phyloP scores from a whole-genome alignment of 2,797 vertebrate genomes.

The Diglossa cyanea region DNA sequence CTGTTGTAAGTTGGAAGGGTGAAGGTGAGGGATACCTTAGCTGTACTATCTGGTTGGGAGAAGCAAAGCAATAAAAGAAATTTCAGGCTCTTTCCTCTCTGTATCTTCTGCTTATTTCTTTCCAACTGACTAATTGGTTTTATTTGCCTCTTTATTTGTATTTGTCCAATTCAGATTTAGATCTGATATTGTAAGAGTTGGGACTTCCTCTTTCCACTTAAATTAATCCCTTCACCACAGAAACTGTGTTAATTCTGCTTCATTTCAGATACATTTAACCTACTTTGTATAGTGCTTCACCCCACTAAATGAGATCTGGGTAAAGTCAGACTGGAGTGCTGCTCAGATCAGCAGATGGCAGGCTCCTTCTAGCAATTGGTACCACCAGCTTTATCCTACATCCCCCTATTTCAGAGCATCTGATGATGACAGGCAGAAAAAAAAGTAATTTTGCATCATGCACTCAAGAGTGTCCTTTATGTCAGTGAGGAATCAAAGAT shows the following conservation, averaged over 20 bases:
- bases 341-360: slow-evolving; percentile 66
- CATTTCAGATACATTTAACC: neutral
- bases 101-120: neutral
- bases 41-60: neutral
- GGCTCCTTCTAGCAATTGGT: slow-evolving; percentile 63
- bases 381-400: slow-evolving; percentile 15
- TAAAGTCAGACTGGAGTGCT: neutral
- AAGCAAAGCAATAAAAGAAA: neutral
- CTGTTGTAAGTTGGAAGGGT: neutral
- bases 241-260: neutral
- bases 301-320: neutral
- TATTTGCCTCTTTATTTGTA: neutral
- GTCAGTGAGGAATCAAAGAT: neutral
- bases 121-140: neutral
- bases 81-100: neutral
- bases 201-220: slow-evolving; percentile 31
- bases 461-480: neutral
- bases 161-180: neutral
- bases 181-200: neutral
- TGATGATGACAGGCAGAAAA: slow-evolving; percentile 28
- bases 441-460: neutral
- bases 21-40: neutral
- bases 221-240: neutral
- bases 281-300: neutral
- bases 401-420: neutral